Conservation (phyloP, 2,888 invertebrate species). For the Anorthoa munda region DNA sequence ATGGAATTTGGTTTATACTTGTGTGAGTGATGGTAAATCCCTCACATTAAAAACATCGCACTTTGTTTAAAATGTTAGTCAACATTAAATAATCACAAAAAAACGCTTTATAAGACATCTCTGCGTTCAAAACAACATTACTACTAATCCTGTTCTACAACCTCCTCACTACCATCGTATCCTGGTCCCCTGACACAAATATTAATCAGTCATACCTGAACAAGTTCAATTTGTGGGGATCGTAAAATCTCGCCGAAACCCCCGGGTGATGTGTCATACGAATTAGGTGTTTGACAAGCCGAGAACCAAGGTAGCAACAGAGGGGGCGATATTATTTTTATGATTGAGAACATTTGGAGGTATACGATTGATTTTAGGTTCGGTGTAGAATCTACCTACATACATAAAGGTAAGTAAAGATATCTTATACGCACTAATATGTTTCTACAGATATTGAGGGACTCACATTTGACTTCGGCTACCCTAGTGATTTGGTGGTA, state of each 20-base stretch:
- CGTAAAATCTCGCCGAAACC: constrained; percentile 67
- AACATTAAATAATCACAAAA: too few relatives aligned
- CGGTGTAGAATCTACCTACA: not conserved
- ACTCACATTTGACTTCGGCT: not conserved
- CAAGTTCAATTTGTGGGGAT: constrained; percentile 70
- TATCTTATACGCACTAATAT: constrained; percentile 4
- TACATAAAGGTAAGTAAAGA: not conserved
- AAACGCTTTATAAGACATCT: not conserved
- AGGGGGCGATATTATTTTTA: constrained; percentile 49
- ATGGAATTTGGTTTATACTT: not conserved
- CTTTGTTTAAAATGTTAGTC: not conserved
- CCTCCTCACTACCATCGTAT: constrained; percentile 25
- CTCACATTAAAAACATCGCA: too few relatives aligned
- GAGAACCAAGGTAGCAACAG: constrained; percentile 35
- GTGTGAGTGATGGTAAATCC: too few relatives aligned
- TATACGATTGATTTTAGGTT: constrained; percentile 40
- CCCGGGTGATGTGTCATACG: constrained; percentile 69
- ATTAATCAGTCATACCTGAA: constrained; percentile 71
- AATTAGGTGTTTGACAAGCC: constrained; percentile 68
- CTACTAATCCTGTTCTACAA: constrained; percentile 20
- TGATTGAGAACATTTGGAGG: constrained; percentile 30
- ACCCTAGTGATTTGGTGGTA: not conserved
- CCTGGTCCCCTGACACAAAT: constrained; percentile 67
- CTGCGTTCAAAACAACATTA: not conserved
- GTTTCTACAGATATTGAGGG: not conserved